A percentile compares a stretch with the other conserved stretches of the same genome.
phyloP scores from a whole-genome alignment of 2,797 vertebrate species.

The Peromyscus attwateri region DNA sequence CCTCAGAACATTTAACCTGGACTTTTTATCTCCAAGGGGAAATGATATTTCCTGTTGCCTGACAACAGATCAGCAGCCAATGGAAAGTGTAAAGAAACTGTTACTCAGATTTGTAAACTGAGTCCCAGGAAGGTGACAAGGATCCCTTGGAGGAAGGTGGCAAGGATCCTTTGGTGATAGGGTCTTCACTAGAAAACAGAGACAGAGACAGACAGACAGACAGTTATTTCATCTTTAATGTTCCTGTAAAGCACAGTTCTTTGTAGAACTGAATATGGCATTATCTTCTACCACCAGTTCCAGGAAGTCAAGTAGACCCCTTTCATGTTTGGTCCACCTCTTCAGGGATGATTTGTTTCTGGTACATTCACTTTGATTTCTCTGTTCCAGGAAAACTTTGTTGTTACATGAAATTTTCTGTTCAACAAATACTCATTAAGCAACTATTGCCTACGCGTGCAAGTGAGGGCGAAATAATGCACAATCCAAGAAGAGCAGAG shows the following conservation, averaged over 20 bases:
- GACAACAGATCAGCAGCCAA: background rate
- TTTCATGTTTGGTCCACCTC: background rate
- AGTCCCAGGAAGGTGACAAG: background rate
- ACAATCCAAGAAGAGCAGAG: background rate
- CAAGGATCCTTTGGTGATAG: background rate
- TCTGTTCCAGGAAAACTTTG: slow-evolving; percentile 4
- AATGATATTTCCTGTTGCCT: background rate
- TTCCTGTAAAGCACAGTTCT: background rate
- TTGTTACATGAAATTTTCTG: background rate
- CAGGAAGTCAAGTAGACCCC: background rate
- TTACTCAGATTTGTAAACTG: background rate
- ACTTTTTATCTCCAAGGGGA: background rate
- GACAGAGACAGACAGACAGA: too few relatives aligned
- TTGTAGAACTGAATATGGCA: background rate
- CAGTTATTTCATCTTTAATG: background rate
- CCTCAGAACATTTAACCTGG: background rate
- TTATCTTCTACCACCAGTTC: background rate
- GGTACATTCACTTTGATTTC: slow-evolving; percentile 1
- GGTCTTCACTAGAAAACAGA: background rate
- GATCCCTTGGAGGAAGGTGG: background rate
- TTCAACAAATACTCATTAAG: background rate
- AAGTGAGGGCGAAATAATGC: background rate
- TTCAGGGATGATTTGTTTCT: slow-evolving; percentile 22
- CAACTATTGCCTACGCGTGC: background rate
- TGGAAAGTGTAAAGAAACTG: background rate